phyloP scores from a whole-genome alignment of 1,140 invertebrate genomes.

The Bicyclus anynana region DNA sequence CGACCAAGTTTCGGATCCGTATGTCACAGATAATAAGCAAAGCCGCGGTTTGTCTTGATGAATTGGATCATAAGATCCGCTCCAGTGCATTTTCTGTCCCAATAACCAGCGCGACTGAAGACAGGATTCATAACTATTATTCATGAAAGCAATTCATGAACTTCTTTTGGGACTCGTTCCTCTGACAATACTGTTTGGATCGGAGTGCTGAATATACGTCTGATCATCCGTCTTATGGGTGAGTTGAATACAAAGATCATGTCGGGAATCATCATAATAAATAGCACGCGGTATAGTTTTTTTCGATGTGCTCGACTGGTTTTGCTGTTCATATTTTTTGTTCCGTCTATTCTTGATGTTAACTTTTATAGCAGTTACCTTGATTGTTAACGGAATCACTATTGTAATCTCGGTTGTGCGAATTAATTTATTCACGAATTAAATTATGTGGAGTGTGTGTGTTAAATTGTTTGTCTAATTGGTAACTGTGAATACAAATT shows the following conservation, averaged over 20 bases:
- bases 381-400: neutral
- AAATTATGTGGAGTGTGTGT: neutral
- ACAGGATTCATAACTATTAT: conserved; percentile 34
- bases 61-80: conserved; percentile 35
- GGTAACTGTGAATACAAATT: neutral
- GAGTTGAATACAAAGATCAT: neutral
- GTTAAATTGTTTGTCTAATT: neutral
- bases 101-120: conserved; percentile 47
- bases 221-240: conserved; percentile 46
- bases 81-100: conserved; percentile 50
- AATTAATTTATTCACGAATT: neutral
- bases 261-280: neutral
- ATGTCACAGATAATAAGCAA: neutral
- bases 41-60: conserved; percentile 7
- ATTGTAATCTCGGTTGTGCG: neutral
- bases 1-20: neutral
- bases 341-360: neutral
- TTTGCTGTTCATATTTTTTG: neutral
- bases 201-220: conserved; percentile 29
- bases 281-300: neutral
- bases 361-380: neutral
- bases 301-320: neutral
- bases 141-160: conserved; percentile 6
- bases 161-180: conserved; percentile 26
- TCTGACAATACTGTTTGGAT: conserved; percentile 18